phyloP scores from a whole-genome alignment of 2,797 vertebrate species.

The Masticophis lateralis region DNA sequence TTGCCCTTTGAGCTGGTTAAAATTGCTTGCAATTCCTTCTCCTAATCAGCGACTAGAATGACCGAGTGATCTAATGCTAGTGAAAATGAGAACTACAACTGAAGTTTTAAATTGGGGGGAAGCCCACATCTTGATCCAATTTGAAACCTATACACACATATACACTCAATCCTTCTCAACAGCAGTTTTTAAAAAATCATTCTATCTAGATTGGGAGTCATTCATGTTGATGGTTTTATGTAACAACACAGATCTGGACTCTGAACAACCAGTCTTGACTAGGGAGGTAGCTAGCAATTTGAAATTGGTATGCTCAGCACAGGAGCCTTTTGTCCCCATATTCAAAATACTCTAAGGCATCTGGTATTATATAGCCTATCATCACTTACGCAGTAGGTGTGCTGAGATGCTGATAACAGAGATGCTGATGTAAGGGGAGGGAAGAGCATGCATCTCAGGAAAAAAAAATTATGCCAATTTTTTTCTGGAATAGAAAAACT shows the following conservation, averaged over 20 bases:
- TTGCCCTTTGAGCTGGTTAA: neutral
- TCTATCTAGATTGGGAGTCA: constrained; percentile 32
- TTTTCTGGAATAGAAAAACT: neutral
- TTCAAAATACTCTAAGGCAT: constrained; percentile 29
- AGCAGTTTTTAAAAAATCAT: constrained; percentile 48
- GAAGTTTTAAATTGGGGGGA: neutral
- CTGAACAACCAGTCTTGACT: constrained; percentile 53
- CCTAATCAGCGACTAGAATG: neutral
- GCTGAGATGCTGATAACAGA: constrained; percentile 5
- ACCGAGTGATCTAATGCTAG: neutral
- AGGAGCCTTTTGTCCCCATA: constrained; percentile 37
- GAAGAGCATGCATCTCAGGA: neutral
- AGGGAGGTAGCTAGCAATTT: constrained; percentile 54
- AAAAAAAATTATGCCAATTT: fast-evolving
- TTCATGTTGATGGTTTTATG: constrained; percentile 46
- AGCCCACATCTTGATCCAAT: neutral
- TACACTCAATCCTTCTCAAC: constrained; percentile 29
- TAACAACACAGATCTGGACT: constrained; percentile 49
- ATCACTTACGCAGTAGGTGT: constrained; percentile 1
- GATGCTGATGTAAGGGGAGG: neutral
- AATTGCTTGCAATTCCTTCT: neutral
- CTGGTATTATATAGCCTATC: constrained; percentile 44
- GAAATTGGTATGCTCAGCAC: constrained; percentile 47
- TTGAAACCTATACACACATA: neutral
- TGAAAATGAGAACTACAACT: neutral